These are phyloP conservation scores for Scaptomyza cyrtandrae DNA, from an alignment of 2,888 invertebrate genomes.

Conservation along the genomic window DNA sequence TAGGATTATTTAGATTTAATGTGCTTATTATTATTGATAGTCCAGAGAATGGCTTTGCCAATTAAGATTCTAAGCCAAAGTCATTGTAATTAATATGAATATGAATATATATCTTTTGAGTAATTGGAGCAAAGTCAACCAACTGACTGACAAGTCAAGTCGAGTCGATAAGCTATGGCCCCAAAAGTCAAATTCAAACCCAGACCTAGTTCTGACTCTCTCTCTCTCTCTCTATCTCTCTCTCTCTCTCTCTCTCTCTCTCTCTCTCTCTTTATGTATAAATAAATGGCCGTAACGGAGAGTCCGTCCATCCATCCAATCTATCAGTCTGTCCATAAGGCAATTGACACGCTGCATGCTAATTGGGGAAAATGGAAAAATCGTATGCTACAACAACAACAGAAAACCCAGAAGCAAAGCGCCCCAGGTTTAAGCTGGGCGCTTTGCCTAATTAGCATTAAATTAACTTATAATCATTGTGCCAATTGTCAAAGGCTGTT, in stretches of 20 bases:
- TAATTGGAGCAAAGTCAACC: slow-evolving; percentile 70
- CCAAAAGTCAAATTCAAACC: slow-evolving; percentile 2
- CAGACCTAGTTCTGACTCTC: slow-evolving; percentile 35
- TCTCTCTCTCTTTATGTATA: slow-evolving; percentile 19
- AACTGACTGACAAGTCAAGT: too few relatives aligned
- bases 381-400: not conserved
- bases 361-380: slow-evolving; percentile 62
- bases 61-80: slow-evolving; percentile 33
- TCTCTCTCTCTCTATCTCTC: too few relatives aligned
- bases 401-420: slow-evolving; percentile 4
- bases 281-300: slow-evolving; percentile 10
- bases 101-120: slow-evolving; percentile 48
- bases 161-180: slow-evolving; percentile 30
- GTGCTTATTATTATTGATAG: slow-evolving; percentile 9
- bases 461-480: slow-evolving; percentile 75
- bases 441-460: slow-evolving; percentile 68
- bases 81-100: slow-evolving; percentile 39
- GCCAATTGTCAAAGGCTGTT: slow-evolving; percentile 54
- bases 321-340: slow-evolving; percentile 7
- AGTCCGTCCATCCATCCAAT: too few relatives aligned
- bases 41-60: slow-evolving; percentile 7
- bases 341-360: slow-evolving; percentile 59
- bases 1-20: not conserved
- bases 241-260: slow-evolving; percentile 25
- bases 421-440: slow-evolving; percentile 36